Base-by-base conservation (phyloP, 2,797 vertebrate genomes). In the Myiothlypis chrysogaster region DNA sequence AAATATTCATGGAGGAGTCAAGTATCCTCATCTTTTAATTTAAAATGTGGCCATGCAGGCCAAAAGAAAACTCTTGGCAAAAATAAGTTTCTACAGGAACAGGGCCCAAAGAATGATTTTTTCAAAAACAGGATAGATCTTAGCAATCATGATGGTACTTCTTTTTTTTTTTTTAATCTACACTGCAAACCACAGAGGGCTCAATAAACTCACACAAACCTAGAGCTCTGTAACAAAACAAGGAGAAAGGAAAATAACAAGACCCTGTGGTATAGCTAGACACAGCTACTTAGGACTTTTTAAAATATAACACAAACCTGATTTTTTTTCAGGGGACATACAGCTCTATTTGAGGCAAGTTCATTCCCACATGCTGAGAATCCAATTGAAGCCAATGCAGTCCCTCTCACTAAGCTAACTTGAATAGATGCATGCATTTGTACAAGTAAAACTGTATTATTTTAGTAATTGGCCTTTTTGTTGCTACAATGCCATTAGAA, bases 21-120 rank as follows among this genome's bases (percentile, higher is more conserved):
- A 86, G 66, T 53, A 92, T 96, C 59, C 61, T 93, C 75, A 91
- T 72, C 71, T 91, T 79, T 94, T 95, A 63, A 94, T 90, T 75
- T 83, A 93, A 89, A 89, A 89, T 65, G 55, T 41, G 35, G 72
- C 85, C 65, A 72, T 72, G 43, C 47, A 78, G 47, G 76, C 77
- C 89, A 85, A 90, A 95, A 83, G 64, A 89, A 80, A 95, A 94
- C 57, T 93, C 69, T 52, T 94, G 94, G 94, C 95, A 97, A 96
- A 97, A 97, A 70, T 79, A 88, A 87, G 47, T 83, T 86, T 93
- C 77, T 93, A 94, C 32, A 68, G 94, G 92, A 90, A 93, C 57
- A 91, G 56, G 66, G 87, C 85, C 90, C 69, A 90, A 95, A 96
- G 76, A 89, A 94, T 59, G 86, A 95, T 80, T 95, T 94, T 93